A percentile compares a stretch with the other conserved stretches of the same genome.
These are phyloP conservation scores for Diglossa cyanea DNA, from an alignment of 2,797 vertebrate genomes.

Conservation along the genomic window DNA sequence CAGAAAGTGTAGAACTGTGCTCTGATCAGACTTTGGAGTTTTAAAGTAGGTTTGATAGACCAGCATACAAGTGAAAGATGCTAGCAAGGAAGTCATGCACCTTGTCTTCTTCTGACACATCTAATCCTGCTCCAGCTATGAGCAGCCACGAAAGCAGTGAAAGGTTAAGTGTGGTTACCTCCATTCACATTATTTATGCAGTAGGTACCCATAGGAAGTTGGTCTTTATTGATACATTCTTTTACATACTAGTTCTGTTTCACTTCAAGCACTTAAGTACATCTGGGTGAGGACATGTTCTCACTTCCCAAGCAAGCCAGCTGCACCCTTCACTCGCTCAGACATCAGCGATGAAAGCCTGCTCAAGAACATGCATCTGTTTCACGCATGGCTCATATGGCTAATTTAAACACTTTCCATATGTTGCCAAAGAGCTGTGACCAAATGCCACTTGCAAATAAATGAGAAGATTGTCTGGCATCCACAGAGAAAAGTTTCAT, in stretches of 20 bases:
- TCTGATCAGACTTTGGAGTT: background rate
- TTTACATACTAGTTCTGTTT: background rate
- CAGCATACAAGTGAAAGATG: background rate
- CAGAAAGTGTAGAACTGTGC: background rate
- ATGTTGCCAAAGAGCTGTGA: constrained; percentile 60
- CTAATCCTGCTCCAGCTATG: background rate
- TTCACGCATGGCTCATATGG: background rate
- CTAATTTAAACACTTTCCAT: constrained; percentile 53
- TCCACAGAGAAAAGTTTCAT: background rate
- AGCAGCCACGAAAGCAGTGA: background rate
- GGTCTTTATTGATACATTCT: background rate
- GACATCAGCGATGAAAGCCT: background rate
- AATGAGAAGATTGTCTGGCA: constrained; percentile 47
- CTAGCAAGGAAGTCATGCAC: background rate
- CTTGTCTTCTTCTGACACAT: background rate
- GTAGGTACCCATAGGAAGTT: background rate
- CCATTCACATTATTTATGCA: background rate
- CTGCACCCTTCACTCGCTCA: constrained; percentile 35
- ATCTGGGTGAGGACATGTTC: constrained; percentile 6
- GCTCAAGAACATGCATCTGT: constrained; percentile 52
- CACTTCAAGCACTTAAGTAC: background rate
- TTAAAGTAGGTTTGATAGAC: background rate
- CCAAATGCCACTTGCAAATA: constrained; percentile 42
- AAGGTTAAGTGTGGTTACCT: background rate
- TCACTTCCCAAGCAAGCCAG: constrained; percentile 33